These are phyloP conservation scores for Macaca nemestrina DNA, from an alignment of 2,113 vertebrate genomes.

Conservation along the genomic window DNA sequence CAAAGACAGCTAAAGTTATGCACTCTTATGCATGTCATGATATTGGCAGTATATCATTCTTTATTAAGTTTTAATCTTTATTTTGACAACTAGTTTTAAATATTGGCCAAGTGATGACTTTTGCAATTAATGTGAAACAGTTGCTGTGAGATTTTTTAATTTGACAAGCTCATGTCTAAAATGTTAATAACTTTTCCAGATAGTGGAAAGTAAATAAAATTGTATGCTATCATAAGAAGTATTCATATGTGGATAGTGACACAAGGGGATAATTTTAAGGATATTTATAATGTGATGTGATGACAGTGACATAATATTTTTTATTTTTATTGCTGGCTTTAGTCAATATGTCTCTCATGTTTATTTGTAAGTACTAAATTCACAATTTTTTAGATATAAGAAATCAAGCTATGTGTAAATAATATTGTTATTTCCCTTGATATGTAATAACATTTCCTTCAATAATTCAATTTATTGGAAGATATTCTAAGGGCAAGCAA, in stretches of 20 bases:
- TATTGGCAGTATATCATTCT: conserved; percentile 6
- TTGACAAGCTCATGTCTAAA: neutral
- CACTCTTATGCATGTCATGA: neutral
- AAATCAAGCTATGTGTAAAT: too few relatives aligned
- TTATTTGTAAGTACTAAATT: too few relatives aligned
- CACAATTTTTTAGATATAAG: too few relatives aligned
- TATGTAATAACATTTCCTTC: too few relatives aligned
- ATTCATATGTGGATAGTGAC: neutral
- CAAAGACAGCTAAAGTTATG: neutral
- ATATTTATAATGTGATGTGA: too few relatives aligned
- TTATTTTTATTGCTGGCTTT: too few relatives aligned
- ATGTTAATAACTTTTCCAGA: neutral
- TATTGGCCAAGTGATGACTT: neutral
- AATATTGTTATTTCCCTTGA: too few relatives aligned
- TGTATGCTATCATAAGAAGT: neutral
- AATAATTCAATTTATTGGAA: too few relatives aligned
- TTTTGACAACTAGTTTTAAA: conserved; percentile 7
- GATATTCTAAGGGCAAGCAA: too few relatives aligned
- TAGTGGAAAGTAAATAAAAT: neutral
- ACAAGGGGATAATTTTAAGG: neutral
- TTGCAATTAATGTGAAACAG: conserved; percentile 1
- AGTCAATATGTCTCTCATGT: too few relatives aligned
- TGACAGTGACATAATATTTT: too few relatives aligned
- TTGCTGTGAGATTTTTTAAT: neutral
- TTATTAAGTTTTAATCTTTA: neutral